phyloP scores from a whole-genome alignment of 2,888 invertebrate species.

The Spialia ferax region DNA sequence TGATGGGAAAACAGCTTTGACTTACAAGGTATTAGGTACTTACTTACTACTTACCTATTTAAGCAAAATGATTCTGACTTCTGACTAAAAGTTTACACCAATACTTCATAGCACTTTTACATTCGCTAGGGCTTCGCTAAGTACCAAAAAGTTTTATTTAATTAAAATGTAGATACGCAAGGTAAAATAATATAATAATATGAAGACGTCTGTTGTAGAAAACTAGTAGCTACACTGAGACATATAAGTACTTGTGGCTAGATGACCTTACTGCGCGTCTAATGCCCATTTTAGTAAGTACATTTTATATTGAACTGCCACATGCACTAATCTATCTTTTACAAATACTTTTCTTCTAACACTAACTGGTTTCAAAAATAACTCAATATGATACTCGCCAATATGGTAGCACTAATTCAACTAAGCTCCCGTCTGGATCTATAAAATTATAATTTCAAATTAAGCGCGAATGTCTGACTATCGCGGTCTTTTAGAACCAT shows the following conservation, averaged over 20 bases:
- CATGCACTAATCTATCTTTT: neutral
- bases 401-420: slow-evolving; percentile 7
- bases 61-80: no score
- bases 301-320: neutral
- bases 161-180: no score
- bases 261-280: slow-evolving; percentile 1
- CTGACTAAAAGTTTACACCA: no score
- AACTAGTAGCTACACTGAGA: neutral
- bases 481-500: neutral
- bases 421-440: slow-evolving; percentile 8
- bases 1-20: no score
- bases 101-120: no score
- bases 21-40: no score
- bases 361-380: neutral
- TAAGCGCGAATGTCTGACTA: slow-evolving; percentile 24
- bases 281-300: neutral
- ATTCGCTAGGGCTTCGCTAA: no score
- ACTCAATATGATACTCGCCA: neutral
- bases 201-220: neutral
- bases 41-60: no score
- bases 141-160: no score
- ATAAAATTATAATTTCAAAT: slow-evolving; percentile 37
- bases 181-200: no score
- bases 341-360: neutral
- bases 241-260: slow-evolving; percentile 21